Evolutionary conservation across 2,888 invertebrate genomes (phyloP).

Genomic region (Epistrophella euchroma): DNA sequence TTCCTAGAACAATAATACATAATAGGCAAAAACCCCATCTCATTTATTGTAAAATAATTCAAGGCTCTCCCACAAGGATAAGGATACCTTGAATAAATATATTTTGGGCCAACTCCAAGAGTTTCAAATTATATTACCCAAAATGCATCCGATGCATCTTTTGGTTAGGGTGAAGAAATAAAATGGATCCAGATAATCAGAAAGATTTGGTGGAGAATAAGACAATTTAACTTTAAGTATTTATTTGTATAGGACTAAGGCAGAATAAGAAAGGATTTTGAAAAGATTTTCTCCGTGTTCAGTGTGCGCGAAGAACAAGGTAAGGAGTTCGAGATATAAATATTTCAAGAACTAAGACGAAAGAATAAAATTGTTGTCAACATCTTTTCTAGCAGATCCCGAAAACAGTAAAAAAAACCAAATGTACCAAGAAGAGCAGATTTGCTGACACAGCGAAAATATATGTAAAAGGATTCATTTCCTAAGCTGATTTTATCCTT

Average conservation of each 20-base stretch:
- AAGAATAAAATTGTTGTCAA: not conserved
- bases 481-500: conserved; percentile 26
- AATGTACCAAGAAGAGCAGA: not conserved
- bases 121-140: not conserved
- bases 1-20: not conserved
- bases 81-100: not conserved
- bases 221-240: conserved; percentile 13
- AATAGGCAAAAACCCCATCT: not conserved
- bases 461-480: not conserved
- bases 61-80: not conserved
- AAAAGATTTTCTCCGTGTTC: not conserved
- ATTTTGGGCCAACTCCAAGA: conserved; percentile 15
- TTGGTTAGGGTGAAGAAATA: not conserved
- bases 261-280: not conserved
- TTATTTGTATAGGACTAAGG: not conserved
- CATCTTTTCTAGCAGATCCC: not conserved
- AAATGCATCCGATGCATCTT: conserved; percentile 6
- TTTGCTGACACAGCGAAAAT: conserved; percentile 11
- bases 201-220: not conserved
- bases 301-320: not conserved
- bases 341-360: not conserved
- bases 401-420: not conserved
- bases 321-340: not conserved
- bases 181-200: not conserved
- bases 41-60: not conserved